A percentile compares a stretch with the other conserved stretches of the same genome.
Evolutionary conservation across 2,797 vertebrate species (phyloP).

Genomic region (Natrix natrix): DNA sequence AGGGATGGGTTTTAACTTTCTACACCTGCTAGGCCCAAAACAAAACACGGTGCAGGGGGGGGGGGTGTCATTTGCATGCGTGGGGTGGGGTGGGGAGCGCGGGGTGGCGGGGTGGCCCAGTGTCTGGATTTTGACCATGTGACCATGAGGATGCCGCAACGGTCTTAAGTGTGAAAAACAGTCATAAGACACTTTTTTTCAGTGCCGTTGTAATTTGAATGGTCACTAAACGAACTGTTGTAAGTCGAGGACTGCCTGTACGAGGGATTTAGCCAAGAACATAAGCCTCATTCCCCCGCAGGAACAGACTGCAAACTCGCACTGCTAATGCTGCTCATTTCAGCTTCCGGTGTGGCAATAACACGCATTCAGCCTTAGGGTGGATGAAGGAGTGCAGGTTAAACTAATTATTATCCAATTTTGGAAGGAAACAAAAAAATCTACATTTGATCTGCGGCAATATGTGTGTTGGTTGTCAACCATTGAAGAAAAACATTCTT

Average conservation of each 20-base stretch:
- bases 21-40: no score
- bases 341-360: not conserved
- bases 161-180: not conserved
- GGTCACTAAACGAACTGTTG: not conserved
- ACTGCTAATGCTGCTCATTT: not conserved
- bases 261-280: not conserved
- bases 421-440: not conserved
- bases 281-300: not conserved
- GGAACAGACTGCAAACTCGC: not conserved
- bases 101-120: not conserved
- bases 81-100: no score
- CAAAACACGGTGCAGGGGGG: no score
- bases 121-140: not conserved
- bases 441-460: not conserved
- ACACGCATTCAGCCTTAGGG: not conserved
- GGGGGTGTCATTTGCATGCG: no score
- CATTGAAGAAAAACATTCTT: not conserved
- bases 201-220: not conserved
- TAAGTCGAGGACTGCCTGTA: not conserved
- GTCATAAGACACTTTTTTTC: not conserved
- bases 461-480: not conserved
- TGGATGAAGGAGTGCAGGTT: not conserved
- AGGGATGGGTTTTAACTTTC: no score
- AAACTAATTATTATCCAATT: not conserved
- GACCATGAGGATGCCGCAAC: not conserved